Evolutionary conservation across 2,888 invertebrate species (phyloP), one percentile per base, ranked within the genome.

Genomic region (Scaptomyza reducta): DNA sequence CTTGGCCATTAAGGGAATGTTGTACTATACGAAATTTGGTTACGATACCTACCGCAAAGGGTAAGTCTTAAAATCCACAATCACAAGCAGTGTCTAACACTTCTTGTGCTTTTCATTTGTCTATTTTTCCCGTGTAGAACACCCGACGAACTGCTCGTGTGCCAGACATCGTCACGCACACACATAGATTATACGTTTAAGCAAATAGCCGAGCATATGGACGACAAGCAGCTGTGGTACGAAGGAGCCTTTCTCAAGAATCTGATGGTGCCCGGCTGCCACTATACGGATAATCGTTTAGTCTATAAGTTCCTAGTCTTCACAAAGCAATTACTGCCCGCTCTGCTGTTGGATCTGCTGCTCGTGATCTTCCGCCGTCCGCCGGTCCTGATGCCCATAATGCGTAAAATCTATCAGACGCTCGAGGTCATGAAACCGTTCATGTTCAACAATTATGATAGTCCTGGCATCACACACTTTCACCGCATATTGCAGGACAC

Each of bases 391-490:
- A 70, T 90, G 88, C 18, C 63, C 10, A 69, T 86, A 4, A 79
- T 82, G 13, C 75, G 90, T 0, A 84, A 74, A 54, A 18, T 69
- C 11, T 85, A 66, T 38, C 57, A 46, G 1, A 79, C 83, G 0
- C 53, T 86, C 7, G 77, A 81, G 38, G 87, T 84, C 0, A 77
- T 90, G 78, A 58, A 77, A 14, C 89, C 90, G 2, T 90, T 90
- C 6, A 50, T 87, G 56, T 78, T 83, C 51, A 89, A 87, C 57
- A 73, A 77, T 22, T 90, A 79, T 42, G 56, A 76, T 0, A 79
- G 87, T 61, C 50, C 78, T 2, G 90, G 90, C 2, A 5, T 66
- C 2, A 85, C 84, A 0, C 38, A 86, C 7, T 18, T 59, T 0
- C 4, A 78, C 0, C 45, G 65, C 5, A 9, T 89, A 11, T 1